Base-by-base conservation (phyloP, 2,113 vertebrate species). In the Aramus guarauna region DNA sequence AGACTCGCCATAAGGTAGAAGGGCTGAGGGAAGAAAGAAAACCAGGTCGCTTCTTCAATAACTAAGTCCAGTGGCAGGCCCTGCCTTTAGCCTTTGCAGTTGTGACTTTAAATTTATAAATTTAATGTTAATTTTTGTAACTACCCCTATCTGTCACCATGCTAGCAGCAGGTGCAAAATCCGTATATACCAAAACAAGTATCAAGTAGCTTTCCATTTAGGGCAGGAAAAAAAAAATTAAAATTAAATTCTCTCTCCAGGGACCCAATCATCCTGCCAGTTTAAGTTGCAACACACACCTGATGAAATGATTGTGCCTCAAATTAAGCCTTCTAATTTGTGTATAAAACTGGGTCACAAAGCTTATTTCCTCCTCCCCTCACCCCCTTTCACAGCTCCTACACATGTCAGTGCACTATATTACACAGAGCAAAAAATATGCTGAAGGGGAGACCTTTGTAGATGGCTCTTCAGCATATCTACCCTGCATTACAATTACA, bases 271-370 rank as follows among this genome's bases (percentile, higher is more conserved):
- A 94, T 76, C 67, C 62, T 79, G 55, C 26, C 87, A 95, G 55
- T 84, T 88, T 74, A 89, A 92, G 77, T 85, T 92, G 85, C 47
- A 82, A 90, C 58, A 95, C 48, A 75, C 37, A 94, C 74, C 81
- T 92, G 89, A 91, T 85, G 45, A 92, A 90, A 92, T 92, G 77
- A 95, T 91, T 85, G 37, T 66, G 37, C 86, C 37, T 91, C 92
- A 88, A 87, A 92, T 95, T 93, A 96, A 87, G 50, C 63, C 27
- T 90, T 55, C 67, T 87, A 90, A 97, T 94, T 95, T 94, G 85
- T 95, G 43, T 79, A 87, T 82, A 73, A 92, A 97, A 92, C 45
- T 92, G 39, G 50, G 91, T 89, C 90, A 88, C 68, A 89, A 88
- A 88, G 72, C 47, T 82, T 48, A 74, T 91, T 92, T 84, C 43